These are phyloP conservation scores for Vulpes ferrilata DNA, from an alignment of 2,113 vertebrate species.

Conservation along the genomic window DNA sequence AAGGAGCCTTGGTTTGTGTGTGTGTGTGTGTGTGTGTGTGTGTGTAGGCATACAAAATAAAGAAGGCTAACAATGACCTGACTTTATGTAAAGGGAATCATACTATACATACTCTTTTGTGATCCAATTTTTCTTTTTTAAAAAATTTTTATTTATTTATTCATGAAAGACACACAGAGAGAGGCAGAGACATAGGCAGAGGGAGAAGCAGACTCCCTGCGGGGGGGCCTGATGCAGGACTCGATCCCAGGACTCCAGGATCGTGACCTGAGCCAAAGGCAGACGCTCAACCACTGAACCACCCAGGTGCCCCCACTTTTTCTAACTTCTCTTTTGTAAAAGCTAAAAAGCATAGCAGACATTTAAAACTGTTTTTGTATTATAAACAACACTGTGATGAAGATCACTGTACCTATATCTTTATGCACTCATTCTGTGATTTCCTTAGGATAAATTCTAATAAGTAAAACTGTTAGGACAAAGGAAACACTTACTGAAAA, in stretches of 20 bases:
- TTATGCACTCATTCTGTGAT: conserved; percentile 21
- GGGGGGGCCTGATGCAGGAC: too few species aligned
- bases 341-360: conserved; percentile 26
- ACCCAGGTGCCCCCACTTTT: neutral
- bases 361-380: conserved; percentile 46
- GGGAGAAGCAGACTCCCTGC: too few species aligned
- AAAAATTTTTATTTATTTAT: too few species aligned
- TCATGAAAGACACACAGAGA: too few species aligned
- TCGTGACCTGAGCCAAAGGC: too few species aligned
- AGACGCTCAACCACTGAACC: too few species aligned
- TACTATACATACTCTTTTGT: neutral
- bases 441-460: conserved; percentile 30
- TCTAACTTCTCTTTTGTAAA: conserved; percentile 52
- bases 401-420: neutral
- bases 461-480: conserved; percentile 9
- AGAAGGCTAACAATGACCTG: conserved; percentile 21
- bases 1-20: neutral
- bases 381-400: conserved; percentile 29
- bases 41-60: conserved; percentile 16
- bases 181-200: too few species aligned
- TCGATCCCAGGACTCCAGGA: too few species aligned
- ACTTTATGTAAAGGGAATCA: conserved; percentile 2
- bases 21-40: neutral
- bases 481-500: conserved; percentile 25
- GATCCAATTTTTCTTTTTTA: neutral